phyloP scores from a whole-genome alignment of 2,113 vertebrate species.

The Mionectes macconnelli region DNA sequence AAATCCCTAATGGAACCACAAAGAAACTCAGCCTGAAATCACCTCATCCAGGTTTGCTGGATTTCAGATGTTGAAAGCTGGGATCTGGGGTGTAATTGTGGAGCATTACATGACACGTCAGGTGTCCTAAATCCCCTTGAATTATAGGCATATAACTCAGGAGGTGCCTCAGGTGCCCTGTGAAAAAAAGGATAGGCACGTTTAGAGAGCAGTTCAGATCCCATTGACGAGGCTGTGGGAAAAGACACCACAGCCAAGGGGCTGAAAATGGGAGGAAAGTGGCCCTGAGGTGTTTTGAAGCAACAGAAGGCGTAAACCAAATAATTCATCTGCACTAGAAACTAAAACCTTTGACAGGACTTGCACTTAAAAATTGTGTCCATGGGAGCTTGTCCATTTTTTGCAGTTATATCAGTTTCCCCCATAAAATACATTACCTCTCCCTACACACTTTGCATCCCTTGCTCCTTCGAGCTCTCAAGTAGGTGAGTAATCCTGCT shows the following conservation, averaged over 20 bases:
- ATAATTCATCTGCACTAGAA: neutral
- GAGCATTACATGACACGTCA: constrained; percentile 48
- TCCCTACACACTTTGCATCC: neutral
- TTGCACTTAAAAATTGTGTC: neutral
- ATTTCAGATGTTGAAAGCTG: constrained; percentile 48
- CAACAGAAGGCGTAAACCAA: neutral
- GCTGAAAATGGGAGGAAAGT: neutral
- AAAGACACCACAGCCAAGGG: neutral
- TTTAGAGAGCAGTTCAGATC: neutral
- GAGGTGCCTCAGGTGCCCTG: constrained; percentile 18
- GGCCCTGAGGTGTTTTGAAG: neutral
- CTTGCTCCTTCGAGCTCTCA: neutral
- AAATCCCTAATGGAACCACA: neutral
- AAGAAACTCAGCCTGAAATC: constrained; percentile 25
- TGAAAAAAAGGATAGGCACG: neutral
- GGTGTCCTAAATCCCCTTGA: constrained; percentile 56
- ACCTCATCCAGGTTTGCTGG: neutral
- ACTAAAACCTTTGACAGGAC: neutral
- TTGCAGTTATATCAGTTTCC: constrained; percentile 4
- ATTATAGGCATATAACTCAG: constrained; percentile 5
- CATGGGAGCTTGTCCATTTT: neutral
- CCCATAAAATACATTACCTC: neutral
- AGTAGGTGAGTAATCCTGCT: neutral
- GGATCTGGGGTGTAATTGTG: constrained; percentile 54
- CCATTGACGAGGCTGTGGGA: neutral